Evolutionary conservation across 2,797 vertebrate genomes (phyloP).

Genomic region (Falco berigora): DNA sequence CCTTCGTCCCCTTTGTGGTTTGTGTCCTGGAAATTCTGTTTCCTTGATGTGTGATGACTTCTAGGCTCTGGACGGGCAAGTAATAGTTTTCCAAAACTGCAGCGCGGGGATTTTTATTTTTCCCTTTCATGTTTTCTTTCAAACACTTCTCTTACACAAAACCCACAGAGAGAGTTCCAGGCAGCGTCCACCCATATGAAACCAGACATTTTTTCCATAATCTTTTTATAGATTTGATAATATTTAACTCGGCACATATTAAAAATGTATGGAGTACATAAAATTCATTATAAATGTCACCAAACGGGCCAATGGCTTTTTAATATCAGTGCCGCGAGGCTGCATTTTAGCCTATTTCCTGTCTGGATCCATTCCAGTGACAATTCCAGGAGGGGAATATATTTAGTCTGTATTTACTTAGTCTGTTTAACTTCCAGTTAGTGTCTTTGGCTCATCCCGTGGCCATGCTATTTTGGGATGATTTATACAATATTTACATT

Average conservation of each 20-base stretch:
- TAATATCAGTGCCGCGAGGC: slow-evolving; percentile 48
- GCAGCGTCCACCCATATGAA: slow-evolving; percentile 17
- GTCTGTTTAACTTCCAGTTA: slow-evolving; percentile 62
- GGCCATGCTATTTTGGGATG: slow-evolving; percentile 63
- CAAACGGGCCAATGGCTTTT: slow-evolving; percentile 36
- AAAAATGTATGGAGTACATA: slow-evolving; percentile 51
- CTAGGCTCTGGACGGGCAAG: not conserved
- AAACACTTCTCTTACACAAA: slow-evolving; percentile 14
- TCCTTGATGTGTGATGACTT: not conserved
- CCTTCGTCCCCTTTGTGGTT: not conserved
- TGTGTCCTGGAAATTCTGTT: not conserved
- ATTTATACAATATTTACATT: slow-evolving; percentile 69
- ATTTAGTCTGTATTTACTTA: slow-evolving; percentile 66
- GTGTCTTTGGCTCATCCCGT: slow-evolving; percentile 64
- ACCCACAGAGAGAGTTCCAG: slow-evolving; percentile 25
- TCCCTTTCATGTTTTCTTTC: slow-evolving; percentile 34
- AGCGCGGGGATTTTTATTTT: not conserved
- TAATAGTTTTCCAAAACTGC: not conserved
- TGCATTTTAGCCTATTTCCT: slow-evolving; percentile 61
- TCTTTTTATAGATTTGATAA: slow-evolving; percentile 60
- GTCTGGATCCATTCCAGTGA: slow-evolving; percentile 44
- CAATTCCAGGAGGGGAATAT: slow-evolving; percentile 65
- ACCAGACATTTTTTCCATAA: slow-evolving; percentile 45
- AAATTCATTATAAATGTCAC: slow-evolving; percentile 53
- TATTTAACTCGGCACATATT: slow-evolving; percentile 45